Evolutionary conservation across 2,797 vertebrate species (phyloP), one percentile per base, ranked within the genome.

Genomic region (Helicolenus hilgendorfi): DNA sequence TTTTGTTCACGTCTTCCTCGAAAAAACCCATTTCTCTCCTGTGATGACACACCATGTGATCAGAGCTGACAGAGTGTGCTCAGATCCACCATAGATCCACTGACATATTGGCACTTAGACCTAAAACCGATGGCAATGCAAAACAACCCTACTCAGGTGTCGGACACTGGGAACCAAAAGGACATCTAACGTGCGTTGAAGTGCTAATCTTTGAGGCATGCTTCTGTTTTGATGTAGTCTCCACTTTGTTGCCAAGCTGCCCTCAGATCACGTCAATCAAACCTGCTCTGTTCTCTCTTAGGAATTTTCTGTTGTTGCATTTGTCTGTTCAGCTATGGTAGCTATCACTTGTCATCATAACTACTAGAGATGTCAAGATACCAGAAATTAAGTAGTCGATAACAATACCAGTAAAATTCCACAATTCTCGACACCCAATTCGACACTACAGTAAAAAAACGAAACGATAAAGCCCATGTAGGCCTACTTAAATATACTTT

Each of bases 281-380:
- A n/a, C 10, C 4, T 26, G 38, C 38, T 45, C 14, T 45, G 14
- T 45, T 45, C 38, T 45, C 0, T 45, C 38, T 0, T 45, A 45
- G 0, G 0, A 45, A 0, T 0, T 0, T 45, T 45, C 38, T 45
- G 38, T 45, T 45, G 38, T 45, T 45, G 38, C 0, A 1, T 63
- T 63, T 33, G 29, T 33, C 60, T 33, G 20, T 36, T 65, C 63
- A 65, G 33, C 11, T 4, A 24, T 24, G 62, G 62, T 24, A 20
- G 63, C 5, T 1, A 36, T 65, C n/a, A 22, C 20, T 65, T 15
- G 0, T 65, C 5, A 64, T 36, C n/a, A 33, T 35, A 35, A 36
- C 33, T 35, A 64, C 3, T 36, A 35, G 62, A 35, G 3, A 64
- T 33, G 27, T 63, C 60, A 64, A 10, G 6, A 29, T 27, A 60